Conservation (phyloP, 2,113 vertebrate genomes). For the Triplophysa dalaica region DNA sequence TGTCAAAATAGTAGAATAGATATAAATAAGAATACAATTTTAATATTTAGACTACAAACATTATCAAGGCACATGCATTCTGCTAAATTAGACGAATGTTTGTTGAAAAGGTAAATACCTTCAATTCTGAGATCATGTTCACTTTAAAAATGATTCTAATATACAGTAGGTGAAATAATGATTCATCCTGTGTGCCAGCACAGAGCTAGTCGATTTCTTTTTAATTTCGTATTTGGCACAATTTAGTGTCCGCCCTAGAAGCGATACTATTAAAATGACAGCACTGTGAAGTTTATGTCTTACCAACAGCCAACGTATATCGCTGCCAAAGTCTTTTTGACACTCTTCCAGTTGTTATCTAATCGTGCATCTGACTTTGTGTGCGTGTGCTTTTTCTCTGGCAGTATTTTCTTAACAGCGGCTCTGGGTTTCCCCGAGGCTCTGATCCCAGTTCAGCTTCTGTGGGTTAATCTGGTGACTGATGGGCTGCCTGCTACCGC, state of each 20-base stretch:
- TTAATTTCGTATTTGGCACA: background rate
- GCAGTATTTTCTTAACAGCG: constrained; percentile 96
- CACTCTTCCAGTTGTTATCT: constrained; percentile 25
- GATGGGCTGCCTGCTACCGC: constrained; percentile 96
- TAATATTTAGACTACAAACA: no score
- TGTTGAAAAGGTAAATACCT: background rate
- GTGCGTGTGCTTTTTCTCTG: constrained; percentile 17
- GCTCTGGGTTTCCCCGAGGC: constrained; percentile 97
- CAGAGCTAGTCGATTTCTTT: background rate
- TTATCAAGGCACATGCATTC: no score
- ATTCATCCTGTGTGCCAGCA: background rate
- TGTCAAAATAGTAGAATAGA: no score
- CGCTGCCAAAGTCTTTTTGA: constrained; percentile 23
- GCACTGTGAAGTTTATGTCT: background rate
- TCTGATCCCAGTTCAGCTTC: constrained; percentile 93
- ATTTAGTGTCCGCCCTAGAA: background rate
- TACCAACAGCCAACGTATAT: background rate
- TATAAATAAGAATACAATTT: no score
- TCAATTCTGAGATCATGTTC: no score
- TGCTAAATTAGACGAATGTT: no score
- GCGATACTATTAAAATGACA: background rate
- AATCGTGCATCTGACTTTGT: background rate
- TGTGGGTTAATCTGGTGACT: constrained; percentile 98
- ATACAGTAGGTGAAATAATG: background rate
- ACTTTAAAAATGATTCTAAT: background rate